Conservation (phyloP, 2,797 vertebrate genomes). For the Gambusia yucatana region DNA sequence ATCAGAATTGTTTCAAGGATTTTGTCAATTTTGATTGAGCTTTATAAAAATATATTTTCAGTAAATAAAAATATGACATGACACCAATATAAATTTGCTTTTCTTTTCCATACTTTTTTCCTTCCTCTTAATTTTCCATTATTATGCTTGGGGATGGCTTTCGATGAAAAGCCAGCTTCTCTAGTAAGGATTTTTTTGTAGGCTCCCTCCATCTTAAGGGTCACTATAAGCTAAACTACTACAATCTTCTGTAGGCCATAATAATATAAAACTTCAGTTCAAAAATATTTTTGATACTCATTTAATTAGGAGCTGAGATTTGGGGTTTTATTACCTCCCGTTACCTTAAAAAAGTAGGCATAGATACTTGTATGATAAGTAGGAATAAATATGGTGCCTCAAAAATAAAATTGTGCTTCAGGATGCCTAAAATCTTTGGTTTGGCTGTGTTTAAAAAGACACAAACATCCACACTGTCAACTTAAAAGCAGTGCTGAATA, state of each 20-base stretch:
- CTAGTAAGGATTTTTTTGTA: neutral
- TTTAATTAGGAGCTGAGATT: neutral
- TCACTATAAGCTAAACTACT: neutral
- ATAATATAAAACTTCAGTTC: neutral
- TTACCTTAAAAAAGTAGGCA: neutral
- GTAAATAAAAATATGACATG: neutral
- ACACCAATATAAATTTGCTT: neutral
- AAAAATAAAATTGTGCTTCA: neutral
- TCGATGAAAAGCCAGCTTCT: neutral
- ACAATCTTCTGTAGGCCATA: neutral
- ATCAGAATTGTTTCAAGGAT: neutral
- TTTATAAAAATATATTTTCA: neutral
- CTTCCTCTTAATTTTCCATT: neutral
- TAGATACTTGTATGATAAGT: too few species aligned
- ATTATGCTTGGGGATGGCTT: too few species aligned
- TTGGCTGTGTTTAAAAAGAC: slow-evolving; percentile 2
- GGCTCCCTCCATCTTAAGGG: neutral
- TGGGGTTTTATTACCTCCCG: neutral
- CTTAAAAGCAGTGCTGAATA: slow-evolving; percentile 84
- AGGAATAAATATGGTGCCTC: neutral
- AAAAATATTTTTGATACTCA: neutral
- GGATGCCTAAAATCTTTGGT: neutral
- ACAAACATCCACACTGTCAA: slow-evolving; percentile 59
- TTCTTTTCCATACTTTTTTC: neutral
- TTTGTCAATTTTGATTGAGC: neutral